Evolutionary conservation across 1,140 invertebrate species (phyloP), one percentile per base, ranked within the genome.

Genomic region (Octopus sinensis): DNA sequence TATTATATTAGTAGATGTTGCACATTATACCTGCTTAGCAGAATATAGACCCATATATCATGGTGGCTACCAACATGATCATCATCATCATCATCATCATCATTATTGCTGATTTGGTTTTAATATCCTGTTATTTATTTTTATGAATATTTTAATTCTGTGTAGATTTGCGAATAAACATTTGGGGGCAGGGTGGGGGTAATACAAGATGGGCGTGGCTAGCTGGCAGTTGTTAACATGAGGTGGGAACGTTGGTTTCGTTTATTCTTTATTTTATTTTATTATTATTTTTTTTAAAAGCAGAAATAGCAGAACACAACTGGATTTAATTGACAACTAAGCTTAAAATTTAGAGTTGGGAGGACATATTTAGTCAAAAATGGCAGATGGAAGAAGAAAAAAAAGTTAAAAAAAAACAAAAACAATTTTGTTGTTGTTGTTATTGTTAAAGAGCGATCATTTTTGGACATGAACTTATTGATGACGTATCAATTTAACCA

Each of bases 381-480:
- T 73, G 68, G 68, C 30, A n/a, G 68, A 73, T 73, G 68, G 30
- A 73, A 73, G 30, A 73, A 43, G 30, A 43, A 43, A 43, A 43
- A 43, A 43, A 43, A 43, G 30, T 43, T 43, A 2, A 43, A 43
- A 43, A 43, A 43, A 43, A 43, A 43, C 1, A 1, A 43, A 43
- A 43, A 43, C 30, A 43, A 43, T 43, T 43, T 43, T 43, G 30
- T 43, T 43, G 30, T 43, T 43, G 30, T 43, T 43, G 30, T 43
- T 43, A 43, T 43, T 43, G 30, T 43, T 43, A 43, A 43, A 43
- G 30, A 43, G 30, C 30, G 30, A 43, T 43, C 30, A 73, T 12
- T 73, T 62, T 73, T 73, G 68, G 68, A 73, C 68, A 13, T 73
- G 68, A 73, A 73, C 68, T n/a, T 73, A 73, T 13, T 23, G 30